Conservation (phyloP, 2,888 invertebrate genomes). For the Agrotis segetum region DNA sequence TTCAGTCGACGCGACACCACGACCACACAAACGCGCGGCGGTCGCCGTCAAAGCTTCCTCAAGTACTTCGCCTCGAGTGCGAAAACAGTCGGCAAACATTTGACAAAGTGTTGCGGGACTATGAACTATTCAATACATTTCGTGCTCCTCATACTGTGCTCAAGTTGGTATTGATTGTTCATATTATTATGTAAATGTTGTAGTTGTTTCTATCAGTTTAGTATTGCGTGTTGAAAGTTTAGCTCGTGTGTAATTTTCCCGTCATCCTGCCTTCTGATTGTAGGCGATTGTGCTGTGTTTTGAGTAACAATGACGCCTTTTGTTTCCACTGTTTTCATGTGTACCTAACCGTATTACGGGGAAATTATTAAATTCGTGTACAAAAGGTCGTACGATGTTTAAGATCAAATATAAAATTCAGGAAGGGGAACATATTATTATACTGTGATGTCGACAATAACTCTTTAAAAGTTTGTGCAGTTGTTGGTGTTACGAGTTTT, state of each 20-base stretch:
- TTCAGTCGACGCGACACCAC: slow-evolving; percentile 71
- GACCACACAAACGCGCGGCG: slow-evolving; percentile 62
- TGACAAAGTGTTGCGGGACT: slow-evolving; percentile 62
- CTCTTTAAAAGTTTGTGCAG: slow-evolving; percentile 47
- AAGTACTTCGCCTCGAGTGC: slow-evolving; percentile 46
- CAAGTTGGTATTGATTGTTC: slow-evolving; percentile 81
- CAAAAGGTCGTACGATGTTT: slow-evolving; percentile 19
- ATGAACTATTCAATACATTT: slow-evolving; percentile 82
- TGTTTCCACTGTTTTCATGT: slow-evolving; percentile 50
- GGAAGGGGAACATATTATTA: slow-evolving; percentile 33
- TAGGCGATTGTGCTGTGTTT: slow-evolving; percentile 65
- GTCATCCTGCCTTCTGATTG: slow-evolving; percentile 75
- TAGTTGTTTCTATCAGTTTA: slow-evolving; percentile 62
- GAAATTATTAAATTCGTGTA: slow-evolving; percentile 37
- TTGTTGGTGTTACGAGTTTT: background rate
- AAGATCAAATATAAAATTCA: slow-evolving; percentile 39
- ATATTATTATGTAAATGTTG: slow-evolving; percentile 61
- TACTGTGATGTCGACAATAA: slow-evolving; percentile 44
- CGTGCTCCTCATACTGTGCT: slow-evolving; percentile 81
- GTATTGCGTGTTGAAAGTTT: slow-evolving; percentile 78
- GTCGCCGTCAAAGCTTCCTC: slow-evolving; percentile 45
- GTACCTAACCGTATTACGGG: slow-evolving; percentile 12
- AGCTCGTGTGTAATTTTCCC: slow-evolving; percentile 78
- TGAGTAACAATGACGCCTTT: slow-evolving; percentile 61
- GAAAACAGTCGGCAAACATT: slow-evolving; percentile 51